phyloP scores from a whole-genome alignment of 2,888 invertebrate species.

The Caenorhabditis uteleia region DNA sequence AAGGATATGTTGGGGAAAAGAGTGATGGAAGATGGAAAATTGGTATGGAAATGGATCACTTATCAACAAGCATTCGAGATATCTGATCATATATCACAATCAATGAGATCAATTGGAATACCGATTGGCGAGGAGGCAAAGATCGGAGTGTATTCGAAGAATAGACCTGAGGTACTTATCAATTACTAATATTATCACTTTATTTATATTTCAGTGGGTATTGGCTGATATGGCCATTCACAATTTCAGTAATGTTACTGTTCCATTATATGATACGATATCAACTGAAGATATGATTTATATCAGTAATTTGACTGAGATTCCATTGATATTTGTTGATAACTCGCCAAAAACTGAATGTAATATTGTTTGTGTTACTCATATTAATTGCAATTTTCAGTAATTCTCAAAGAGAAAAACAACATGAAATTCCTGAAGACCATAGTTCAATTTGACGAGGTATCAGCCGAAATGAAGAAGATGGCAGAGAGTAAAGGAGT shows the following conservation, averaged over 20 bases:
- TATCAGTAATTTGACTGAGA: constrained; percentile 20
- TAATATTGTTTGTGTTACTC: background rate
- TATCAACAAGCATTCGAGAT: constrained; percentile 24
- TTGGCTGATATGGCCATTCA: constrained; percentile 27
- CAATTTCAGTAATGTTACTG: constrained; percentile 34
- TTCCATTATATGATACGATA: constrained; percentile 37
- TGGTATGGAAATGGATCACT: constrained; percentile 32
- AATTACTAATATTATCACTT: background rate
- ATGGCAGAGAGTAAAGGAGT: constrained; percentile 22
- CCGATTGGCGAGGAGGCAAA: constrained; percentile 17
- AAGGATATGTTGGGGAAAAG: constrained; percentile 30
- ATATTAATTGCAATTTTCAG: constrained; percentile 9
- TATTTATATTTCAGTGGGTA: constrained; percentile 18
- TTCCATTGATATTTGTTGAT: constrained; percentile 29
- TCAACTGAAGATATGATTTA: constrained; percentile 29
- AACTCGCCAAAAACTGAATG: constrained; percentile 21
- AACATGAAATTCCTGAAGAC: constrained; percentile 21
- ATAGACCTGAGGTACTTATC: constrained; percentile 18
- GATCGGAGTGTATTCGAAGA: constrained; percentile 35
- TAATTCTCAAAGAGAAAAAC: constrained; percentile 13
- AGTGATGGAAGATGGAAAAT: constrained; percentile 15
- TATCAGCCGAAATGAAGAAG: constrained; percentile 1
- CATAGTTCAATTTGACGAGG: constrained; percentile 26
- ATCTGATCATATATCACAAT: constrained; percentile 24
- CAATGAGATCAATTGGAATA: constrained; percentile 20